phyloP scores from a whole-genome alignment of 2,113 vertebrate species.

The Cheilinus undulatus region DNA sequence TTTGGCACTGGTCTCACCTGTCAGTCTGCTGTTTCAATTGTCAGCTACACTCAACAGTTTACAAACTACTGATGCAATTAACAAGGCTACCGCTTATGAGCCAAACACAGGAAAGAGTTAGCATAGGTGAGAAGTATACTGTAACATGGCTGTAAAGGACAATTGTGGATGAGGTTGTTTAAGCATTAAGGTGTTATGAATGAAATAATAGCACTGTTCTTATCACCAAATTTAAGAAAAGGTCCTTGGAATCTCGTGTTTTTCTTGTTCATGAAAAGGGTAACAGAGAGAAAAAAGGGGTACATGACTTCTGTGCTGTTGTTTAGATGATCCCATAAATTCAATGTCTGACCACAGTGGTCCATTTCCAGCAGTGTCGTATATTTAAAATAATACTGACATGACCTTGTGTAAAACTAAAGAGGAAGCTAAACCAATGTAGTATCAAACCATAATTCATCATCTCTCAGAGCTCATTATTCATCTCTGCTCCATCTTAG shows the following conservation, averaged over 20 bases:
- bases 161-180: neutral
- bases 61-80: constrained; percentile 45
- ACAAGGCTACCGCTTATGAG: constrained; percentile 26
- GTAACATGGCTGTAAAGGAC: neutral
- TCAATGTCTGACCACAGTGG: neutral
- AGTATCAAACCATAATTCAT: constrained; percentile 58
- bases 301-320: neutral
- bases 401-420: constrained; percentile 64
- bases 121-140: constrained; percentile 22
- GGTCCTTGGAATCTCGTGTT: neutral
- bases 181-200: neutral
- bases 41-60: constrained; percentile 16
- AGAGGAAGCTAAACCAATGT: constrained; percentile 60
- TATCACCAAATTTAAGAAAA: too few species aligned
- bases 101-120: constrained; percentile 7
- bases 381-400: constrained; percentile 25
- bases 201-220: neutral
- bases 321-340: constrained; percentile 7
- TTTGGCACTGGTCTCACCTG: constrained; percentile 10
- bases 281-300: neutral
- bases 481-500: constrained; percentile 42
- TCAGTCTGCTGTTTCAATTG: constrained; percentile 19
- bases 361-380: constrained; percentile 3
- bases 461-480: constrained; percentile 50
- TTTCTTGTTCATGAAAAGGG: neutral